Base-by-base conservation (phyloP, 2,888 invertebrate genomes). In the Synanthedon vespiformis region DNA sequence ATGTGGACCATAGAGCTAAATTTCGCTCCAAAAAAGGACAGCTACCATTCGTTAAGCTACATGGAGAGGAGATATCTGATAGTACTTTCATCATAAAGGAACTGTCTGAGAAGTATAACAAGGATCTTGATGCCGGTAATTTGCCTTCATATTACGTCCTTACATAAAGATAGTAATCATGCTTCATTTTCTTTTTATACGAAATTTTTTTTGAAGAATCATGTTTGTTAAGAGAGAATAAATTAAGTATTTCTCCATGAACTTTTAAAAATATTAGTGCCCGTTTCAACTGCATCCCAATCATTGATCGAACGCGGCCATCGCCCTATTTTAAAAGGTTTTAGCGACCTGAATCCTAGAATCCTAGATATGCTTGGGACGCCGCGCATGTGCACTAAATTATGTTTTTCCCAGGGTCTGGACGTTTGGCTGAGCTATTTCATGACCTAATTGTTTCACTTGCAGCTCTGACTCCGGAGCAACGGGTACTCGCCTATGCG, bases 21-120 rank as follows among this genome's bases (percentile, higher is more conserved):
- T 95, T 94, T 90, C 93, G 95, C 66, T 97, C 96, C 66, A 95
- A 95, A 89, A 97, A 97, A 78, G 97, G 97, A 50, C 95, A 95
- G 79, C 89, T 98, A 67, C 98, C 98, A 40, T 98, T 98, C 87
- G 91, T 98, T 62, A 97, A 98, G 80, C 78, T 98, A 57, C 98
- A 98, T 76, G 98, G 97, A 48, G 95, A 96, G 73, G 96, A 98
- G 86, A 93, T 97, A 61, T 94, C 96, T 50, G 98, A 98, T 84
- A 96, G 96, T 72, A 91, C 94, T 59, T 92, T 96, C 68, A 96
- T 97, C 70, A 93, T 98, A 68, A 94, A 95, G 71, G 95, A 96
- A 70, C 88, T 98, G 55, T 91, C 94, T 48, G 91, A 93, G 71
- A 93, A 93, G 72, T 95, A 93, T 76, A 92, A 90, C 65, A 94